Base-by-base conservation (phyloP, 2,888 invertebrate genomes). In the Cactoblastis cactorum region DNA sequence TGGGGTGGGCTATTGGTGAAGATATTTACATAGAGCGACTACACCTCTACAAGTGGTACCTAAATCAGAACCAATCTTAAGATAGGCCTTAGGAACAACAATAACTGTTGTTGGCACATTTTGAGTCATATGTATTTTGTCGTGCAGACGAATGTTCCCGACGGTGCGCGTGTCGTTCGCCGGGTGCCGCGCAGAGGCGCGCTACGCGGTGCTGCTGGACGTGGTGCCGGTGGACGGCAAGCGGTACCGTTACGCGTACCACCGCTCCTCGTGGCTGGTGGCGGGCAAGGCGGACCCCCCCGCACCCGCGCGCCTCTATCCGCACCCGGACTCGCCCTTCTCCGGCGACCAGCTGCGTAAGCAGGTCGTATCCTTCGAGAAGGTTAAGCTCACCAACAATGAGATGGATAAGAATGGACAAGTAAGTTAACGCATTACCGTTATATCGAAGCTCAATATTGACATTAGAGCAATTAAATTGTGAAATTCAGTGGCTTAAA, bases 211-310 rank as follows among this genome's bases (percentile, higher is more conserved):
- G 51, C 92, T 98, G 65, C 92, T 99, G 91, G 98, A 99, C 91
- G 97, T 98, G 74, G 96, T 98, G 57, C 98, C 98, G 54, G 97
- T 98, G 74, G 98, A 99, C 91, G 96, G 96, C 87, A 97, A 98
- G 88, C 93, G 98, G 52, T 97, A 97, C 90, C 94, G 98, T 58
- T 99, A 99, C 92, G 98, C 98, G 62, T 99, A 99, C 91, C 98
- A 98, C 91, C 94, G 98, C 72, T 98, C 97, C 61, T 97, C 97
- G 49, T 99, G 98, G 98, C 92, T 98, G 74, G 98, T 98, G 64
- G 98, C 98, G 22, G 98, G 98, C 60, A 98, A 99, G 88, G 98
- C 98, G 38, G 98, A 99, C 91, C 98, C 98, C 11, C 98, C 98
- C 69, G 95, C 97, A 24, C 97, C 97, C 56, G 95, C 96, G 59